Percentiles rank a stretch among this genome's conserved stretches.
Evolutionary conservation across 2,888 invertebrate species (phyloP).

Genomic region (Choristoneura rosaceana): DNA sequence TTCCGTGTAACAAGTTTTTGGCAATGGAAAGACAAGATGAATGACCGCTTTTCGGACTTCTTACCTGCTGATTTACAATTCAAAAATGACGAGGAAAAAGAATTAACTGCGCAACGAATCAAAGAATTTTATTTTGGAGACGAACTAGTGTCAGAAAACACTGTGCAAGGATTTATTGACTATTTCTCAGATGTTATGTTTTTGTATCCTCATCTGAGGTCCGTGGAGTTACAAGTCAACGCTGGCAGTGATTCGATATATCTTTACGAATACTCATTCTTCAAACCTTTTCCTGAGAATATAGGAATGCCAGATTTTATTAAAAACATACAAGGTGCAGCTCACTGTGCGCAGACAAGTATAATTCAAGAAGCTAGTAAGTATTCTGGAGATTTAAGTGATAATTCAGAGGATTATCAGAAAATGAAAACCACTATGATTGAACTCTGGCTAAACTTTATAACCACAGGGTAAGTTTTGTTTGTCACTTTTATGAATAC

Average conservation of each 20-base stretch:
- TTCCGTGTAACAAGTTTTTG: conserved; percentile 44
- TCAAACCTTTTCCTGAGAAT: background rate
- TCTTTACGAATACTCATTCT: conserved; percentile 23
- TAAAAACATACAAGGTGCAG: conserved; percentile 12
- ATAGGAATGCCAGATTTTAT: conserved; percentile 2
- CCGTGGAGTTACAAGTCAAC: conserved; percentile 14
- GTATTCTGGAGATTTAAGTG: accelerated
- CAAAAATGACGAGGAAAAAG: conserved; percentile 10
- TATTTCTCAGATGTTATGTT: conserved; percentile 54
- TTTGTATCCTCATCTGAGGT: conserved; percentile 12
- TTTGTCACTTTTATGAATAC: too few relatives aligned
- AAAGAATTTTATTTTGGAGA: conserved; percentile 44
- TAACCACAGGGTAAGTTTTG: conserved; percentile 21
- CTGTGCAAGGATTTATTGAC: conserved; percentile 19
- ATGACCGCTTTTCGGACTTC: conserved; percentile 33
- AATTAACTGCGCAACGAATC: conserved; percentile 11
- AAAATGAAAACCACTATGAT: conserved; percentile 13
- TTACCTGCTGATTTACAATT: conserved; percentile 37
- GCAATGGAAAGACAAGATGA: conserved; percentile 29
- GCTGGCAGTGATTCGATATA: conserved; percentile 33
- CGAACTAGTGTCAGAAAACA: background rate
- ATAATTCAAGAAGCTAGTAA: background rate
- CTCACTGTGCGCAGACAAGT: conserved; percentile 17
- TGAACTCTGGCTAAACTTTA: conserved; percentile 26
- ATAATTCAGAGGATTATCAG: background rate